phyloP scores from a whole-genome alignment of 2,113 vertebrate species.

The Cyprinodon tularosa region DNA sequence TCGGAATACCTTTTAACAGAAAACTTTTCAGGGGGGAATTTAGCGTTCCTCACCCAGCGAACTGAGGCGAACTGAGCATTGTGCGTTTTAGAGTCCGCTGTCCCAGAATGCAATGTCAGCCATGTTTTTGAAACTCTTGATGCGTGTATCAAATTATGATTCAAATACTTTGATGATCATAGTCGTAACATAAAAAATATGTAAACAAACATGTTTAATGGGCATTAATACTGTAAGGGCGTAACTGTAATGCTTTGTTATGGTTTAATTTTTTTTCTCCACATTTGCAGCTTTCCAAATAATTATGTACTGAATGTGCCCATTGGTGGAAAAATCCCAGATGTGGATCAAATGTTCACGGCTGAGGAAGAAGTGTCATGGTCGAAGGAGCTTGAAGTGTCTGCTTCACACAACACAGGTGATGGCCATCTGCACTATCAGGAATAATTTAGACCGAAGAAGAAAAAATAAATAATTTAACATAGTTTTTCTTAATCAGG shows the following conservation, averaged over 20 bases:
- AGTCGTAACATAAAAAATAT: too few relatives aligned
- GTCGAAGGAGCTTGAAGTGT: constrained; percentile 85
- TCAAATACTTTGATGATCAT: too few relatives aligned
- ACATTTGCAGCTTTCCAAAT: constrained; percentile 69
- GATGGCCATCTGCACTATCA: not conserved
- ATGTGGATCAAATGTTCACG: constrained; percentile 66
- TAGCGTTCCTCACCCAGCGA: too few relatives aligned
- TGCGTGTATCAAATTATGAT: too few relatives aligned
- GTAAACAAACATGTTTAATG: too few relatives aligned
- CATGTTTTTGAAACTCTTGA: too few relatives aligned
- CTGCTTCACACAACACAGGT: constrained; percentile 87
- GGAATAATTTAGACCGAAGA: not conserved
- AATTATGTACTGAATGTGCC: constrained; percentile 82
- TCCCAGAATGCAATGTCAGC: too few relatives aligned
- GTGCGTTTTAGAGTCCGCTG: too few relatives aligned
- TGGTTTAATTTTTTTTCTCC: not conserved
- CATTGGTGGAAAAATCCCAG: constrained; percentile 84
- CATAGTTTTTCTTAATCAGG: constrained; percentile 66
- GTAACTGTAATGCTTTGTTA: not conserved
- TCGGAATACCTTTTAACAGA: too few relatives aligned
- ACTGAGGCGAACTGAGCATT: too few relatives aligned
- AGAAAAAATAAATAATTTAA: not conserved
- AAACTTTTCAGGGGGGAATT: too few relatives aligned
- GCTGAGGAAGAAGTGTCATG: constrained; percentile 80
- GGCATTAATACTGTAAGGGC: too few relatives aligned